A percentile compares a stretch with the other conserved stretches of the same genome.
Evolutionary conservation across 2,888 invertebrate genomes (phyloP).

Genomic region (Xylota segnis): DNA sequence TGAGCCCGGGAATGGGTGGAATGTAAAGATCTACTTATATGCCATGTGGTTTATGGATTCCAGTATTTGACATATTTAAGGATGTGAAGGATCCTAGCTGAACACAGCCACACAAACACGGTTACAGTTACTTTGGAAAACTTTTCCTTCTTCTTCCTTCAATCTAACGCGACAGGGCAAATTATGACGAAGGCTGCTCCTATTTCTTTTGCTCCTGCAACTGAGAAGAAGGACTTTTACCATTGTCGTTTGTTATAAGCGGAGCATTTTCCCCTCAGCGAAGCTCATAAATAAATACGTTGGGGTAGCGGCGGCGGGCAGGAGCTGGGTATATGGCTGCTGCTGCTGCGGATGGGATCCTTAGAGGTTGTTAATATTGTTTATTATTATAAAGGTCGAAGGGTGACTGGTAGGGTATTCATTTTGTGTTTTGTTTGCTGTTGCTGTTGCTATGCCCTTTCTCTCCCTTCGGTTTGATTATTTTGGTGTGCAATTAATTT

Average conservation of each 20-base stretch:
- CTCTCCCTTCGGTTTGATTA: conserved; percentile 26
- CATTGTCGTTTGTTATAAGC: conserved; percentile 56
- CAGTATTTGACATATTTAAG: conserved; percentile 76
- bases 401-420: conserved; percentile 57
- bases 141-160: conserved; percentile 65
- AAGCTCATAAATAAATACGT: conserved; percentile 60
- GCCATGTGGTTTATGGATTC: conserved; percentile 76
- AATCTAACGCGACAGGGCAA: conserved; percentile 74
- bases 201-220: conserved; percentile 48
- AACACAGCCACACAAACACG: background rate
- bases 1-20: conserved; percentile 19
- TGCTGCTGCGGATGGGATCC: conserved; percentile 31
- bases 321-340: conserved; percentile 8
- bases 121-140: conserved; percentile 19
- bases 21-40: conserved; percentile 74
- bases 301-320: background rate
- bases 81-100: conserved; percentile 72
- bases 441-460: background rate
- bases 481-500: conserved; percentile 48
- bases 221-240: conserved; percentile 60
- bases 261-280: conserved; percentile 41
- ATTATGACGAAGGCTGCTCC: conserved; percentile 72
- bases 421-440: conserved; percentile 35
- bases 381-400: conserved; percentile 60
- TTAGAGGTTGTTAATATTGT: conserved; percentile 66